Base-by-base conservation (phyloP, 2,113 vertebrate genomes). In the Cochlearius cochlearius region DNA sequence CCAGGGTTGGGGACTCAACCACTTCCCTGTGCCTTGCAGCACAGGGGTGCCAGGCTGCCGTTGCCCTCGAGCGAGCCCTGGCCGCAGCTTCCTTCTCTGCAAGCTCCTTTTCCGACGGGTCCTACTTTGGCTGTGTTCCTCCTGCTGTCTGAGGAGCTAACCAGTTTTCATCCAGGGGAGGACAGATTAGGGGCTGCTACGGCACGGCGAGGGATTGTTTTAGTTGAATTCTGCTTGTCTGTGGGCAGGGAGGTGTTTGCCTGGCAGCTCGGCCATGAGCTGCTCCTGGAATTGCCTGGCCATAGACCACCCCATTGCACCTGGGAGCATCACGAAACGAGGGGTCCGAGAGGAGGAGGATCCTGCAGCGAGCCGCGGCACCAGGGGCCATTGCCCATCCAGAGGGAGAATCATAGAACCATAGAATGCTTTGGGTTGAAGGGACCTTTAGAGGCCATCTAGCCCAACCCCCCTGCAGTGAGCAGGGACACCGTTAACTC, bases 11-110 rank as follows among this genome's bases (percentile, higher is more conserved):
- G 41, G 41, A 41, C 12, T 41, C 41, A 41, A 41, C 41, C 41
- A 41, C 41, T 41, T 41, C 41, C 39, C 39, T 41, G 39, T 41
- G 39, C 39, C 25, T 50, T 11, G 60, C 60, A 55, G 69, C 38
- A 20, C 23, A 11, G 62, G 13, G 59, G 2, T 3, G 3, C 45
- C 15, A 50, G 29, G 43, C 59, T 83, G 77, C 39, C 39, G 53
- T 36, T 41, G 11, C 21, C 66, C 49, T 62, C 0, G 0, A 69
- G 58, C 0, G 0, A 69, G 58, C 34, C 47, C 41, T 20, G 30
- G 23, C 50, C 77, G 59, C 62, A 91, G 49, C 75, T 55, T 22
- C 43, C 25, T 45, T 20, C 30, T 8, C 67, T 59, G 15, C 43
- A 59, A 29, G 47, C 43, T 72, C 7, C 59, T 80, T 55, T 45